Evolutionary conservation across 2,888 invertebrate species (phyloP), one percentile per base, ranked within the genome.

Genomic region (Drosophila diplacantha): DNA sequence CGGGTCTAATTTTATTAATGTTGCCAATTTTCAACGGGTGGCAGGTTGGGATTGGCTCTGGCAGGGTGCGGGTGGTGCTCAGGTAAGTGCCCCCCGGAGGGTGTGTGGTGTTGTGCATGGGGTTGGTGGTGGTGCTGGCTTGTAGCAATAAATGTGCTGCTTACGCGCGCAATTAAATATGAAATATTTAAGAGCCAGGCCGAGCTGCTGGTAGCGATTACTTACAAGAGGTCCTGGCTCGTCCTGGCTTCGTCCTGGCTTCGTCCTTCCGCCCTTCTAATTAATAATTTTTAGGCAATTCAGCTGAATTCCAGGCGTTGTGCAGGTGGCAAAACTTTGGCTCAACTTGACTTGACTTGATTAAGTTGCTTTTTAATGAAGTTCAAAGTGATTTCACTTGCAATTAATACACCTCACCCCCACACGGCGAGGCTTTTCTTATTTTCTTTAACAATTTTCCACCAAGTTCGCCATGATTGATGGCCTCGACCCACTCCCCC

Each of bases 81-180:
- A 71, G 74, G 77, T 74, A 61, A 57, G 47, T 67, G 29, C 51
- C 49, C 39, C 44, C 29, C 31, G 24, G 18, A 26, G 43, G 60
- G 39, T 20, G 44, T 46, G 20, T 35, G 60, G 39, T 20, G 44
- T 46, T 39, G 14, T 14, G 18, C 9, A 14, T 8, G 47, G 38
- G 41, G 32, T 14, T 22, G 22, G 22, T 8, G 34, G 43, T 18
- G 22, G 22, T 22, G 31, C 29, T 46, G 20, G 12, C 20, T 47
- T 61, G 66, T 54, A 59, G 50, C 53, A 66, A 71, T 67, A 71
- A 71, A 69, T 72, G 74, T 77, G 73, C 62, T 70, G 73, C 77
- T 73, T 74, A 81, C 71, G 84, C 84, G 82, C 74, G 71, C 84
- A 83, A 85, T 83, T 85, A 84, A 82, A 81, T 84, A 82, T 84